Conservation (phyloP, 2,888 invertebrate species). For the Choreutis nemorana region DNA sequence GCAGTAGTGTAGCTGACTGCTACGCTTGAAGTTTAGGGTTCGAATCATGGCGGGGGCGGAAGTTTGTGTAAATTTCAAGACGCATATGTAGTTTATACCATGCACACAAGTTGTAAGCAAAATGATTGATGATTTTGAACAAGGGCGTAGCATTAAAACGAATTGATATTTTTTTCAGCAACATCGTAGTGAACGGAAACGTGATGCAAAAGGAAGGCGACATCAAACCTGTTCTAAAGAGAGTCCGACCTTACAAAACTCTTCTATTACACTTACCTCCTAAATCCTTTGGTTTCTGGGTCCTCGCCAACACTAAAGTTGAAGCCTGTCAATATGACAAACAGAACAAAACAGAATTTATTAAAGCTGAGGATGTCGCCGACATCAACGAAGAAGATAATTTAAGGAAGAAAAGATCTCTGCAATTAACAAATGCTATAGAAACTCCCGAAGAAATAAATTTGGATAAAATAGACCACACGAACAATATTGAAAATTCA, state of each 20-base stretch:
- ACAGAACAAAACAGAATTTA: slow-evolving; percentile 14
- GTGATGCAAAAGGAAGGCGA: slow-evolving; percentile 66
- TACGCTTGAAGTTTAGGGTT: too few relatives aligned
- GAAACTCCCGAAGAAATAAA: too few relatives aligned
- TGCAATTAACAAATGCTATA: too few relatives aligned
- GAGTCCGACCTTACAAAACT: slow-evolving; percentile 56
- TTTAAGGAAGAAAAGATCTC: not conserved
- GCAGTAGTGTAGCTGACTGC: too few relatives aligned
- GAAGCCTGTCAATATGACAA: slow-evolving; percentile 53
- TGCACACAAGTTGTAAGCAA: too few relatives aligned
- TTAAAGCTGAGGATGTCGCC: slow-evolving; percentile 14
- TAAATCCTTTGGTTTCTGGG: slow-evolving; percentile 78
- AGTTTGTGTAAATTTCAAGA: slow-evolving; percentile 1
- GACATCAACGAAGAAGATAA: slow-evolving; percentile 4
- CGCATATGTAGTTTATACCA: too few relatives aligned
- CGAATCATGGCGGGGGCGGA: too few relatives aligned
- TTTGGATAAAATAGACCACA: too few relatives aligned
- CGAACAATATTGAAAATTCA: slow-evolving; percentile 14
- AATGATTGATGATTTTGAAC: too few relatives aligned
- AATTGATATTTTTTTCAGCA: slow-evolving; percentile 37
- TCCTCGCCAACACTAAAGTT: slow-evolving; percentile 71
- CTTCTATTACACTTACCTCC: slow-evolving; percentile 69
- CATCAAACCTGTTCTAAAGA: slow-evolving; percentile 60
- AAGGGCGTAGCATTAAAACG: slow-evolving; percentile 3
- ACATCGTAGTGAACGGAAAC: slow-evolving; percentile 70